Base-by-base conservation (phyloP, 2,113 vertebrate genomes). In the Fukomys damarensis region DNA sequence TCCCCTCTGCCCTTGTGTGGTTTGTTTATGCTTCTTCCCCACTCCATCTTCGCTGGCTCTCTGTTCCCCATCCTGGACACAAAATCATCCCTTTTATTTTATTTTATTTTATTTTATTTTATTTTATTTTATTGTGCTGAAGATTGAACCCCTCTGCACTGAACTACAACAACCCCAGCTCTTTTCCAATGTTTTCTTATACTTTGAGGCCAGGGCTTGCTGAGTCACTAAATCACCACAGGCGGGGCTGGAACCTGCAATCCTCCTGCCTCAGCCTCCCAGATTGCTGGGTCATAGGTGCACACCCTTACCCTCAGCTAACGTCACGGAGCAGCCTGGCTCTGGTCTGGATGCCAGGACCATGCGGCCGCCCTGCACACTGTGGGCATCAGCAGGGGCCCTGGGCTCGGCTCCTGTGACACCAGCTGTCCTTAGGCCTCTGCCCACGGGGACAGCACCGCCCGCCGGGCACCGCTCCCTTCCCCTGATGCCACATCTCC, bases 371-470 rank as follows among this genome's bases (percentile, higher is more conserved):
- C 24, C 19, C 20, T 26, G 20, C 4, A 41, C 17, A 0, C 8
- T 35, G 46, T 52, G 30, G 49, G 76, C 22, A 3, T 32, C 76
- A 54, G 49, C 16, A 11, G 49, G 8, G 24, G 30, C 7, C 35
- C 7, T 0, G 16, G 49, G 49, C 32, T 35, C n/a, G n/a, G n/a
- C n/a, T n/a, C n/a, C 0, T 10, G 74, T 49, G 41, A 54, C 7
- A 13, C 1, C n/a, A n/a, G 30, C 26, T 41, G 24, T 85, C 56
- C 38, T 12, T 38, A 54, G 10, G 28, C 28, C 70, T 0, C 20
- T 35, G 38, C 46, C 68, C 38, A 14, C 2, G 5, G 38, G 38
- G 80, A 3, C 38, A 86, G 74, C 74, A 49, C 11, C 12, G n/a
- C 28, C 28, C 35, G 13, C 3, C 58, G 35, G 38, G 80, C 54